Evolutionary conservation across 2,113 vertebrate species (phyloP).

Genomic region (Pluvialis apricaria): DNA sequence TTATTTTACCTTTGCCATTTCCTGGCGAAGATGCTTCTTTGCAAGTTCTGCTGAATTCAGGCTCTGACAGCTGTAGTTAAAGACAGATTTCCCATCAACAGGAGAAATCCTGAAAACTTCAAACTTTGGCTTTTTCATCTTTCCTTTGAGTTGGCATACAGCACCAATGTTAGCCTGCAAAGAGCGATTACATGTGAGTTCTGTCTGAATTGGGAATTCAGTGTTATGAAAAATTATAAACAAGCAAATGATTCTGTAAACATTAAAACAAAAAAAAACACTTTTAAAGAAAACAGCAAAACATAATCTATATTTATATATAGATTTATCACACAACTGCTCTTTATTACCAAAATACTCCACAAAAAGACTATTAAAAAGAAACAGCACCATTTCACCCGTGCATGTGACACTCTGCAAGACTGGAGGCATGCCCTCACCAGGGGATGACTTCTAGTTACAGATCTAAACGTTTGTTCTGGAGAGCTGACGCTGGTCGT

Average conservation of each 20-base stretch:
- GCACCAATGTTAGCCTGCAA: constrained; percentile 73
- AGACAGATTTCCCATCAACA: background rate
- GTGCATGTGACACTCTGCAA: background rate
- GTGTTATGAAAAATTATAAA: background rate
- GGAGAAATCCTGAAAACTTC: constrained; percentile 33
- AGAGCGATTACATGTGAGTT: background rate
- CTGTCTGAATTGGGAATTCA: background rate
- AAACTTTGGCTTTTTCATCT: background rate
- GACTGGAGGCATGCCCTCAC: background rate
- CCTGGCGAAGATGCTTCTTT: constrained; percentile 56
- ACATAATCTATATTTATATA: background rate
- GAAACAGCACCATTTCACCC: background rate
- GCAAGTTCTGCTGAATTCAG: constrained; percentile 71
- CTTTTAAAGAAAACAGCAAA: background rate
- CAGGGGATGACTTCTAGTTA: background rate
- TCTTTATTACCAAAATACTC: background rate
- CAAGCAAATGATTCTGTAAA: background rate
- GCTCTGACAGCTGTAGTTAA: constrained; percentile 81
- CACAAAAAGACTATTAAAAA: background rate
- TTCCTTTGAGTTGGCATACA: constrained; percentile 23
- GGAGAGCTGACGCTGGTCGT: background rate
- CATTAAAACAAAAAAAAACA: background rate
- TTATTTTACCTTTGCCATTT: constrained; percentile 75
- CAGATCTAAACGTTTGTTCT: background rate
- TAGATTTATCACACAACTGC: background rate